Base-by-base conservation (phyloP, 1,140 invertebrate species). In the Drosophila virilis region DNA sequence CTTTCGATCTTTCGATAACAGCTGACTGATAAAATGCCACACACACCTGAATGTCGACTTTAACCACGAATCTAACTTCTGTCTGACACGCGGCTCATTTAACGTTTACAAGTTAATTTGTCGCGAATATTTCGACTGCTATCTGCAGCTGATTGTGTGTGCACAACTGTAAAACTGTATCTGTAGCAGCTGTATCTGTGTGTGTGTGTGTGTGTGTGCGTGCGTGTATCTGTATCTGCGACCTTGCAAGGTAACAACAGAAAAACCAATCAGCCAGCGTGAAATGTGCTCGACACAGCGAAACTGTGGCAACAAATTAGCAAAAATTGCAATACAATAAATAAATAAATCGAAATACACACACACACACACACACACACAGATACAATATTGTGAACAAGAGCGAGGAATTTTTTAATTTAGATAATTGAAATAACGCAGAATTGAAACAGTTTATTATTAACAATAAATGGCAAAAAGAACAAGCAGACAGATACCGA, bases 341-440 rank as follows among this genome's bases (percentile, higher is more conserved):
- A 75, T 52, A 75, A 71, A 75, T 70, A 59, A 70, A 71, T 68
- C 59, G 65, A 75, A 67, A 60, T n/a, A 37, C 42, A 40, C 32
- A 46, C 13, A 55, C 40, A 32, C 15, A 35, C 8, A 28, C 3
- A 66, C 12, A 40, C 43, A 37, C 28, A 35, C 5, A 17, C 32
- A 10, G 64, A 64, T 64, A 62, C 55, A 58, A 71, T 64, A 59
- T 72, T 52, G 17, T 42, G 42, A 58, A 86, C 83, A 86, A 48
- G 76, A 43, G 28, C 4, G 1, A 54, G 79, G 84, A 83, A 88
- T 88, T 89, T 88, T 88, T 89, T 83, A 88, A 86, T 86, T 86
- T 89, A 89, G 83, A 89, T 88, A 89, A 88, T 86, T 88, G 84
- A 78, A 71, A 65, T 32, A 38, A 33, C 51, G 52, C 38, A 58